phyloP scores from a whole-genome alignment of 2,888 invertebrate species.

The Nomada hirtipes region DNA sequence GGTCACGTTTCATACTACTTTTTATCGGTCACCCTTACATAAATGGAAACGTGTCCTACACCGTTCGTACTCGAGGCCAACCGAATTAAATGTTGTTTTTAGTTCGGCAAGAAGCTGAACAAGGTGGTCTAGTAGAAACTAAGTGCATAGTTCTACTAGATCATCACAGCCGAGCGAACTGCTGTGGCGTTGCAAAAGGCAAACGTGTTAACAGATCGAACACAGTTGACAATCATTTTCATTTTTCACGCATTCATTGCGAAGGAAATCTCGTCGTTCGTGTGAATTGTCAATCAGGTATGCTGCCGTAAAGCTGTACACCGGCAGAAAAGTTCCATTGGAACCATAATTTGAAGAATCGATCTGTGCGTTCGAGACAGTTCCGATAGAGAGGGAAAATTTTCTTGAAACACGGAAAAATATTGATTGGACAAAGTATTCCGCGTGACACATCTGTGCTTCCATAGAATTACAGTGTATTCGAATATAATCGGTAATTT shows the following conservation, averaged over 20 bases:
- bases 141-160: no score
- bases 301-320: not conserved
- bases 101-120: not conserved
- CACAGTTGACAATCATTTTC: no score
- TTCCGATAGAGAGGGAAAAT: not conserved
- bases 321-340: not conserved
- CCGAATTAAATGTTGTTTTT: slow-evolving; percentile 8
- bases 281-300: not conserved
- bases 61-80: not conserved
- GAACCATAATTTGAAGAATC: not conserved
- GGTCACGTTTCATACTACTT: slow-evolving; percentile 15
- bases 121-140: not conserved
- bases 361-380: no score
- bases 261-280: not conserved
- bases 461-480: slow-evolving; percentile 22
- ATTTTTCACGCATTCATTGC: no score
- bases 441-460: slow-evolving; percentile 24
- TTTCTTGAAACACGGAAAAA: slow-evolving; percentile 10
- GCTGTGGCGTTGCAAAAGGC: no score
- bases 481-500: slow-evolving; percentile 20
- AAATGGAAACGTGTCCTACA: slow-evolving; percentile 8
- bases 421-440: slow-evolving; percentile 23
- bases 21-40: slow-evolving; percentile 18
- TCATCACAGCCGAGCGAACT: no score
- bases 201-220: no score